phyloP scores from a whole-genome alignment of 2,113 vertebrate species.

The Hippocampus mohnikei region DNA sequence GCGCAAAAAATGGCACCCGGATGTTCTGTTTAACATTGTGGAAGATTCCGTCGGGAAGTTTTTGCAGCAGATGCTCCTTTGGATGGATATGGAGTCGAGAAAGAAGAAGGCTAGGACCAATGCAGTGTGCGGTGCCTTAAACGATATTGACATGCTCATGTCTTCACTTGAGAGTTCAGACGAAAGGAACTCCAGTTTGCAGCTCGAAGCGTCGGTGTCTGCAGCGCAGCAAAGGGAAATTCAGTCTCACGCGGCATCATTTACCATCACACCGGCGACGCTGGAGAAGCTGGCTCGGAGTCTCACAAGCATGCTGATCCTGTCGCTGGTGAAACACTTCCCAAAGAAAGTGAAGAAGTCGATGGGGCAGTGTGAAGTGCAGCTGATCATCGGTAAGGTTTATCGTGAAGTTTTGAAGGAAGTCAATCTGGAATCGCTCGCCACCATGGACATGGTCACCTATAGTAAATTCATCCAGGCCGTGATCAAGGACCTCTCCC shows the following conservation, averaged over 20 bases:
- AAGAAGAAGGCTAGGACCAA: not conserved
- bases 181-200: not conserved
- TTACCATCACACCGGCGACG: too few relatives aligned
- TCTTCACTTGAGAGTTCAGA: not conserved
- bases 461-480: not conserved
- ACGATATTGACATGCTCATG: not conserved
- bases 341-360: not conserved
- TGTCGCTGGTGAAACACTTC: not conserved
- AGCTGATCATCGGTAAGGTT: not conserved
- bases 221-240: not conserved
- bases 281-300: not conserved
- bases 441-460: slow-evolving; percentile 4
- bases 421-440: not conserved
- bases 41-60: slow-evolving; percentile 4
- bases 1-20: not conserved
- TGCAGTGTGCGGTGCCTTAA: not conserved
- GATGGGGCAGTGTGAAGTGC: not conserved
- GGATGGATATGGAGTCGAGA: slow-evolving; percentile 8
- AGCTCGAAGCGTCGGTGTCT: not conserved
- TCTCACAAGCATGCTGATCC: not conserved
- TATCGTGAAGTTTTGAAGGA: not conserved
- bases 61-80: slow-evolving; percentile 5
- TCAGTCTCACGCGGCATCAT: not conserved
- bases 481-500: not conserved
- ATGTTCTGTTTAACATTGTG: not conserved